Conservation (phyloP, 2,888 invertebrate genomes). For the Plagodis pulveraria region DNA sequence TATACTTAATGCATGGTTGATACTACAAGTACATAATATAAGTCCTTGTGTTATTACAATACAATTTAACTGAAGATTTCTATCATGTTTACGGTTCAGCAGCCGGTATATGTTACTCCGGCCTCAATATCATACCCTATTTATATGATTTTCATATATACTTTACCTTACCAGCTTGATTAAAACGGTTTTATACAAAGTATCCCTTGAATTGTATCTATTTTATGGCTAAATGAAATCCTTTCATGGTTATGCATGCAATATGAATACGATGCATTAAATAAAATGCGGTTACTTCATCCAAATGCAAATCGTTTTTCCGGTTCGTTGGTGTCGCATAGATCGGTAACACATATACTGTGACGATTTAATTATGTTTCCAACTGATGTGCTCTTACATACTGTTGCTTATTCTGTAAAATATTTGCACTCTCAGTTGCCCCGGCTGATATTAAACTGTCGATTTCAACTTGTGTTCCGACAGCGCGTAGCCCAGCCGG, state of each 20-base stretch:
- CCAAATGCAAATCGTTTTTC: conserved; percentile 8
- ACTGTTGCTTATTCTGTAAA: neutral
- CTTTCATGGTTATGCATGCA: conserved; percentile 2
- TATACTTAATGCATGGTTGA: no score
- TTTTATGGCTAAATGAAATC: conserved; percentile 11
- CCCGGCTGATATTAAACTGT: neutral
- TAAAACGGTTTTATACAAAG: conserved; percentile 4
- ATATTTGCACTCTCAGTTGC: neutral
- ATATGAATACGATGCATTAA: no score
- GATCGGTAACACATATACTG: neutral
- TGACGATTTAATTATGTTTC: neutral
- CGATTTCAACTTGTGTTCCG: conserved; percentile 1
- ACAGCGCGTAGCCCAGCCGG: conserved; percentile 35
- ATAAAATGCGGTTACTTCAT: conserved; percentile 9
- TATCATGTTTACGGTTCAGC: conserved; percentile 1
- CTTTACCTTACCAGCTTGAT: conserved; percentile 3
- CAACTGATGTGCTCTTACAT: neutral
- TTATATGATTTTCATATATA: neutral
- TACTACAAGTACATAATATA: no score
- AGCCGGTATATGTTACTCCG: conserved; percentile 3
- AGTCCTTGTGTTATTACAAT: no score
- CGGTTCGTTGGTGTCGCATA: neutral
- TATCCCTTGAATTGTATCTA: conserved; percentile 4
- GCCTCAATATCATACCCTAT: conserved; percentile 1
- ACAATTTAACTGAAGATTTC: neutral